Base-by-base conservation (phyloP, 2,888 invertebrate genomes). In the Laothoe populi region DNA sequence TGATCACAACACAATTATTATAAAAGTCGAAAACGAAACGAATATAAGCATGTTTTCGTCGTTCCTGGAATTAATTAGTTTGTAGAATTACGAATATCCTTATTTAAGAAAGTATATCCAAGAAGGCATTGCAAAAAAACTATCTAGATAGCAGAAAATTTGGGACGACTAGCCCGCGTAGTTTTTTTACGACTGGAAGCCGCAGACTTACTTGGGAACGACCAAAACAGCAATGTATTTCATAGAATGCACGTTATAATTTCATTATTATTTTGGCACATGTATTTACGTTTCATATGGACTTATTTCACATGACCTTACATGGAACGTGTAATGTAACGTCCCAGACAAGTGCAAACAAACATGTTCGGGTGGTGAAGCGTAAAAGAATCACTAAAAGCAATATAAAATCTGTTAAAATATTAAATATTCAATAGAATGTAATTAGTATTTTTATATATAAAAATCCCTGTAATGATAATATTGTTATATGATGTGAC, bases 401-500 rank as follows among this genome's bases (percentile, higher is more conserved):
- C 86, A 85, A 86, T 83, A 84, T 78, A 81, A 81, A 78, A 79
- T 85, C 81, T 82, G 87, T 84, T 53, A 86, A 88, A 90, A 84
- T 88, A 88, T 86, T 88, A 89, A 84, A 87, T 83, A 88, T 88
- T 85, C 82, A 86, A 84, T 87, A 87, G 84, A 88, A 82, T 84
- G 84, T 86, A 84, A 87, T 87, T 86, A 79, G 81, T 90, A n/a
- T 90, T 77, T 84, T 88, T 88, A 91, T 91, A 90, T 90, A 91
- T 53, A 53, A 53, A 92, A 92, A 92, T 92, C 92, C 92, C 92
- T 92, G 92, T 92, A 92, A 90, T 88, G 86, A 90, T 86, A 89
- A 90, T 92, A 92, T 91, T 92, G 90, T 91, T 84, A 87, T 80
- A 84, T 89, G 90, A 87, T 81, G 88, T 86, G 88, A 86, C 85